Conservation (phyloP, 2,888 invertebrate species). For the Pachliopta kotzebuea region DNA sequence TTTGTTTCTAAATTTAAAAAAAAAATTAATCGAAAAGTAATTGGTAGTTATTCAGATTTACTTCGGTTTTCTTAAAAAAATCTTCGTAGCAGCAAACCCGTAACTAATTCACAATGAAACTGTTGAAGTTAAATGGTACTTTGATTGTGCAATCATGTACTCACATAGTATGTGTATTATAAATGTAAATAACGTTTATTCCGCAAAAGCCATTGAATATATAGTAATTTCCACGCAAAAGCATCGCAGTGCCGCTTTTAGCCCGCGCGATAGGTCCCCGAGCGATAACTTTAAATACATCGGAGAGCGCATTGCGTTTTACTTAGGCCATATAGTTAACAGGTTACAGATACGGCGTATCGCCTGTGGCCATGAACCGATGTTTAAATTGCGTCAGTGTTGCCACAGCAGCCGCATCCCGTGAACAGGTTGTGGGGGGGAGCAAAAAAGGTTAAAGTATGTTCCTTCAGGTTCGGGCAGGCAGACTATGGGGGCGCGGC, state of each 20-base stretch:
- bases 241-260: constrained; percentile 30
- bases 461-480: constrained; percentile 47
- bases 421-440: constrained; percentile 75
- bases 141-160: not conserved
- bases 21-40: not conserved
- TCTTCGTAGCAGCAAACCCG: not conserved
- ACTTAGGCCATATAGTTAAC: constrained; percentile 51
- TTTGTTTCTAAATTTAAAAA: constrained; percentile 5
- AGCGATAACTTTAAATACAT: constrained; percentile 52
- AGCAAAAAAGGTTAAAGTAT: constrained; percentile 80
- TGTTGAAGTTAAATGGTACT: not conserved
- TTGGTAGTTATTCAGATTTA: not conserved
- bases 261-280: constrained; percentile 34
- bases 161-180: not conserved
- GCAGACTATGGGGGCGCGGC: constrained; percentile 34
- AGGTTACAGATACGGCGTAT: constrained; percentile 66
- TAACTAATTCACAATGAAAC: too few relatives aligned
- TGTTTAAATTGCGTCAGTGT: constrained; percentile 66
- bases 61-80: not conserved
- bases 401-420: constrained; percentile 67
- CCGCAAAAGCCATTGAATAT: constrained; percentile 11
- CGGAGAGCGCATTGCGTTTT: constrained; percentile 54
- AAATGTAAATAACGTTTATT: constrained; percentile 14
- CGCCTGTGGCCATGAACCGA: constrained; percentile 77
- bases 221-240: constrained; percentile 16